Evolutionary conservation across 2,888 invertebrate species (phyloP), one percentile per base, ranked within the genome.

Genomic region (Pseudococcus viburni): DNA sequence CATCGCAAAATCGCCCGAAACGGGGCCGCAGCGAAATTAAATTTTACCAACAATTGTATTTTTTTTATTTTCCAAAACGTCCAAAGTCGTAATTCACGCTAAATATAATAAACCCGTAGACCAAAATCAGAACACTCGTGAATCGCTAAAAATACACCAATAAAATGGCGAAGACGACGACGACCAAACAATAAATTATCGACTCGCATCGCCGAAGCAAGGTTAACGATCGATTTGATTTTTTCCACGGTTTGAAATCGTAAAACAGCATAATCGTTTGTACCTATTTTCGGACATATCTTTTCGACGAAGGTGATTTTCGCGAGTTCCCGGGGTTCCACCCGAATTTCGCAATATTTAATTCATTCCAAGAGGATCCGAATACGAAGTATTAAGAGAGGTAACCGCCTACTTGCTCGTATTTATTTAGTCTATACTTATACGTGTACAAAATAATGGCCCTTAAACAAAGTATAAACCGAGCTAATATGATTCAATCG

Each of bases 141-240:
- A 68, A 68, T 15, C 12, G 68, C 22, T 68, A 68, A 68, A 68
- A 68, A 68, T 68, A 68, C 12, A 26, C 22, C 68, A 68, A 68
- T 68, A 68, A 68, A 68, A 68, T 26, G 26, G 9, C 64, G 68
- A 11, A 11, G 42, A 42, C 42, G 42, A 68, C 68, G 22, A 26
- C 26, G 11, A 26, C 26, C 26, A 0, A 68, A 11, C 9, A 4
- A 68, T 26, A 64, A 64, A 64, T 8, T 19, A 64, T 19, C 8
- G 7, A 64, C 26, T 68, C 15, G 55, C n/a, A 42, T 42, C 42
- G 17, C n/a, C 68, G 12, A 68, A 15, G 68, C 22, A 68, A 68
- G 68, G 26, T 68, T 68, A 68, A 68, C 68, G 68, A 68, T 68
- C 64, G 64, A 64, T 22, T 5, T 64, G 64, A 64, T 55, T 55